Evolutionary conservation across 2,113 vertebrate genomes (phyloP).

Genomic region (Myotis brandtii): DNA sequence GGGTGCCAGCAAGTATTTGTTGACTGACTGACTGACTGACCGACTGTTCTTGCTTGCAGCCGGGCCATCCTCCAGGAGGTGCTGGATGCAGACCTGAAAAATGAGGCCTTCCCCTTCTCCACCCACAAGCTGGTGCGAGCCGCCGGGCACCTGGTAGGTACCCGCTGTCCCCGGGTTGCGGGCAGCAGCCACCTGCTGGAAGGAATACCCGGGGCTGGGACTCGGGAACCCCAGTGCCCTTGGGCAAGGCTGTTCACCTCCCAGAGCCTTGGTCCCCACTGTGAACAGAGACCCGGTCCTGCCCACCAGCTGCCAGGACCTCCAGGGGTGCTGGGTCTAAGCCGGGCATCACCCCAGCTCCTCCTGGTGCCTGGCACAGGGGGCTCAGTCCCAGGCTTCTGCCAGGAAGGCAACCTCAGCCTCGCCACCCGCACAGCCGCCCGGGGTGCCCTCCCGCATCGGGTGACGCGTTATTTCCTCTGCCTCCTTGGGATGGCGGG

Average conservation of each 20-base stretch:
- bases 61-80: constrained; percentile 93
- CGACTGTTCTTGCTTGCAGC: constrained; percentile 80
- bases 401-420: neutral
- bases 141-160: constrained; percentile 91
- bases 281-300: fast-evolving
- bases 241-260: neutral
- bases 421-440: fast-evolving
- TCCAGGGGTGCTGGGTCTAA: fast-evolving
- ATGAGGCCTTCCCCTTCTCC: constrained; percentile 95
- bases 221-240: fast-evolving
- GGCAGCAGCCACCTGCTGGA: fast-evolving
- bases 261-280: fast-evolving
- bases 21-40: neutral
- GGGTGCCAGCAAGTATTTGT: neutral
- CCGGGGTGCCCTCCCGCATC: fast-evolving
- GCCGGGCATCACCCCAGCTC: fast-evolving
- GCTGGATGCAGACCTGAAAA: constrained; percentile 92
- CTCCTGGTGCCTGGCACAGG: fast-evolving
- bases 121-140: constrained; percentile 91
- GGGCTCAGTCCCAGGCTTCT: neutral
- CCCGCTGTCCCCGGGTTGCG: fast-evolving
- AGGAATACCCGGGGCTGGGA: neutral
- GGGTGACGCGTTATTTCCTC: fast-evolving
- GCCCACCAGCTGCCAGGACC: neutral
- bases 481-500: fast-evolving